A percentile compares a stretch with the other conserved stretches of the same genome.
Evolutionary conservation across 2,888 invertebrate genomes (phyloP).

Genomic region (Drosophila paranaensis): DNA sequence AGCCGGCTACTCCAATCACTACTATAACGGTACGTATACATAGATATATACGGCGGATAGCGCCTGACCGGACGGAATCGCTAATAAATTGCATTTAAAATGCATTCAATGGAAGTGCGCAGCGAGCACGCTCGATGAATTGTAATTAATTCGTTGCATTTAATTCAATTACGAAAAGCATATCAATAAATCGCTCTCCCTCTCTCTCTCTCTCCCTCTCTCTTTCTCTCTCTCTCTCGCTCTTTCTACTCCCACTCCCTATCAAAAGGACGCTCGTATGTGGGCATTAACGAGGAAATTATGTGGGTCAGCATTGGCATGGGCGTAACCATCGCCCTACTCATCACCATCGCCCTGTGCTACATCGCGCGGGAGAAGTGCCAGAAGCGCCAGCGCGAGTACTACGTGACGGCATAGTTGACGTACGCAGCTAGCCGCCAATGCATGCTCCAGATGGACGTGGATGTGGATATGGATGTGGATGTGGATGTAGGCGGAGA

Average conservation of each 20-base stretch:
- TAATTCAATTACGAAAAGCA: conserved; percentile 2
- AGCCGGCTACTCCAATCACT: conserved; percentile 84
- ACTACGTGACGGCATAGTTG: conserved; percentile 89
- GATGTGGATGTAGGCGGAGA: conserved; percentile 19
- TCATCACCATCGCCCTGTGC: conserved; percentile 93
- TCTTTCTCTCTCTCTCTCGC: neutral
- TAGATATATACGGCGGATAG: conserved; percentile 6
- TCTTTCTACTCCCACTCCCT: neutral
- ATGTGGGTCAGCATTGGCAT: conserved; percentile 94
- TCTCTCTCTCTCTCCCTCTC: neutral
- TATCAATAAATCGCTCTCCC: conserved; percentile 8
- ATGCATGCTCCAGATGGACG: conserved; percentile 13
- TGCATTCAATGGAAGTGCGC: conserved; percentile 4
- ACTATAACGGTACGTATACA: conserved; percentile 83
- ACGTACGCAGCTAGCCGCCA: conserved; percentile 60
- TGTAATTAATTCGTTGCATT: conserved; percentile 13
- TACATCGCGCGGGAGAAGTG: conserved; percentile 93
- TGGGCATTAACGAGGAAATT: conserved; percentile 94
- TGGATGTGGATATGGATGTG: conserved; percentile 22
- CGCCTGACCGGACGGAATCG: neutral
- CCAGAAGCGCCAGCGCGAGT: conserved; percentile 90
- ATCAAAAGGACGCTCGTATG: conserved; percentile 90
- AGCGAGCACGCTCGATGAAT: conserved; percentile 1
- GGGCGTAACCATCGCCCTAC: conserved; percentile 88
- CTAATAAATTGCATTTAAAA: neutral